phyloP scores from a whole-genome alignment of 2,888 invertebrate species.

The Nasonia oneida region DNA sequence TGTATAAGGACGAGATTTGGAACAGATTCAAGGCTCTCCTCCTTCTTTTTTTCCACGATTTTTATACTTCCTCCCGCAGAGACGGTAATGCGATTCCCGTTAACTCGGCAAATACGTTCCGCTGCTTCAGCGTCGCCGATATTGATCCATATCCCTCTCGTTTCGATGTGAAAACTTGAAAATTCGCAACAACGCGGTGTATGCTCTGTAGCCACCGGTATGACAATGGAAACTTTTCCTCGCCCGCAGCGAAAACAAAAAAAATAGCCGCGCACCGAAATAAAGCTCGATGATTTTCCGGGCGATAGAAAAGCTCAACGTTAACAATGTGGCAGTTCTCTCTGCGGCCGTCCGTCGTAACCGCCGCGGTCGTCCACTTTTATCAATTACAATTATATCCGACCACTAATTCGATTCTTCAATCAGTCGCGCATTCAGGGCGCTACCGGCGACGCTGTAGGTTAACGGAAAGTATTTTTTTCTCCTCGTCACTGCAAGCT shows the following conservation, averaged over 20 bases:
- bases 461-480: background rate
- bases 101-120: conserved; percentile 33
- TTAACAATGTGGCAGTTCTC: conserved; percentile 33
- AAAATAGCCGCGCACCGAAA: background rate
- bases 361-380: background rate
- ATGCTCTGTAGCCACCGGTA: too few species aligned
- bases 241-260: background rate
- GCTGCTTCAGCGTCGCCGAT: background rate
- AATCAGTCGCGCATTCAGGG: background rate
- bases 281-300: conserved; percentile 38
- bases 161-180: conserved; percentile 8
- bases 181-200: background rate
- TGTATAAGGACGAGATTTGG: conserved; percentile 20
- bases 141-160: conserved; percentile 4
- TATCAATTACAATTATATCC: conserved; percentile 49
- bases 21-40: conserved; percentile 28
- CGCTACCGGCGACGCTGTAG: background rate
- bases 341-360: background rate
- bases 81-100: conserved; percentile 11
- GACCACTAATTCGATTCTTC: conserved; percentile 41
- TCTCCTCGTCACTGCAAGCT: background rate
- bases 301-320: conserved; percentile 35
- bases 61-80: background rate
- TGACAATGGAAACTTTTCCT: background rate
- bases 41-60: background rate